Base-by-base conservation (phyloP, 2,113 vertebrate genomes). In the Propithecus coquereli region DNA sequence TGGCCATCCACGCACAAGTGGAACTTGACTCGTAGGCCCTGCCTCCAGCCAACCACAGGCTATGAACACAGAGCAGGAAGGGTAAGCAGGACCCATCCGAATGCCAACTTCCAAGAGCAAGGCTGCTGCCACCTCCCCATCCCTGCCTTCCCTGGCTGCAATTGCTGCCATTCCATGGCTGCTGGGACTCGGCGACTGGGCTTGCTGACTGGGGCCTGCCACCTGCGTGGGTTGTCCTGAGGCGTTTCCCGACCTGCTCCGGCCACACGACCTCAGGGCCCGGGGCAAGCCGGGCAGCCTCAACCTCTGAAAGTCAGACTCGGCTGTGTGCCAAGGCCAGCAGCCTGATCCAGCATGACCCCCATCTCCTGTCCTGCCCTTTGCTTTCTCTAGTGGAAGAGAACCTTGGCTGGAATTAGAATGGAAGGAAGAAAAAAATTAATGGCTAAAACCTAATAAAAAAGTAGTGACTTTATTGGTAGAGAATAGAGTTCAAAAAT, bases 91-190 rank as follows among this genome's bases (percentile, higher is more conserved):
- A 52, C 63, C 57, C 18, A 32, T 34, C 34, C 0, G 0, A 3
- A 32, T 0, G 27, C 91, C 40, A 16, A 84, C 40, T 59, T 63
- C 77, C 17, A 80, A 91, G 34, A 1, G 52, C 59, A 23, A 54
- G 45, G 74, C 79, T 34, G 52, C 90, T 65, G 84, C 45, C 45
- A 14, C 34, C 22, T 37, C 32, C 74, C 27, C 27, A 10, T 20
- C 22, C 52, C 57, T 43, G 45, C 83, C 40, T 80, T 86, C 66
- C 66, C 74, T 0, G 10, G 1, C 81, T 85, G 86, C 85, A 74
- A 86, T 92, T 1, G 34, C 90, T 79, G 20, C 37, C 84, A 66
- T 94, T 94, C 66, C 81, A 63, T 14, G 43, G 43, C 73, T 40
- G 20, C 57, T 23, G 70, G 80, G 82, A 74, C 90, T 54, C 1